phyloP scores from a whole-genome alignment of 2,113 vertebrate species.

The Phrynocephalus versicolor region DNA sequence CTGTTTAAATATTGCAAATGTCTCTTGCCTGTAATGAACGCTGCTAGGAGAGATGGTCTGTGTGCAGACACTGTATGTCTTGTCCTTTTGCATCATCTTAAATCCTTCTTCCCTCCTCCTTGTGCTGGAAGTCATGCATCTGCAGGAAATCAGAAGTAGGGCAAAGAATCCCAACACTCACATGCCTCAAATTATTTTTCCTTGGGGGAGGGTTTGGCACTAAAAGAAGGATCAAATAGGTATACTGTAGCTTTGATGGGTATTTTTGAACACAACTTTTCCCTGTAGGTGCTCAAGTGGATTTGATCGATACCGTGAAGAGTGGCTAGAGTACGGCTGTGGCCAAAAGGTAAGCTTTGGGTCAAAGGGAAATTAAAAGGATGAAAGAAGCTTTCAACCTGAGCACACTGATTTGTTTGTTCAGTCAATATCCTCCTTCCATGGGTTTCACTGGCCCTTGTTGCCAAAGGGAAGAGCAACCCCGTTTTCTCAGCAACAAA shows the following conservation, averaged over 20 bases:
- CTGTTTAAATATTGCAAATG: neutral
- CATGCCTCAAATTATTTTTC: neutral
- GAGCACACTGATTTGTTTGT: neutral
- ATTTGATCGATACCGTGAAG: slow-evolving; percentile 89
- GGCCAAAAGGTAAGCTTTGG: slow-evolving; percentile 81
- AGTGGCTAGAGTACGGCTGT: slow-evolving; percentile 91
- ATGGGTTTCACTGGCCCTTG: neutral
- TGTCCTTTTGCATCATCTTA: neutral
- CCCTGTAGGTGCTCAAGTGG: slow-evolving; percentile 90
- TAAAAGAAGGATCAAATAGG: neutral
- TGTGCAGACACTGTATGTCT: neutral
- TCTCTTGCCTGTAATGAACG: neutral
- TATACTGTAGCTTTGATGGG: neutral
- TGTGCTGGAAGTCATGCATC: neutral
- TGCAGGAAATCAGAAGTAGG: neutral
- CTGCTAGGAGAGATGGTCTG: neutral
- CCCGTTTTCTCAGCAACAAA: neutral
- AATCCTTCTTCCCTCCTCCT: neutral
- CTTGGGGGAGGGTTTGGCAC: neutral
- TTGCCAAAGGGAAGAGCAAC: neutral
- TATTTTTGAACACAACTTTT: neutral
- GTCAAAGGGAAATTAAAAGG: neutral
- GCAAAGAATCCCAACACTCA: neutral
- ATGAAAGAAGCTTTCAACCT: neutral
- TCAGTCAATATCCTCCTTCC: neutral